These are phyloP conservation scores for Thalassarche chlororhynchos DNA, from an alignment of 2,113 vertebrate genomes.

Conservation along the genomic window DNA sequence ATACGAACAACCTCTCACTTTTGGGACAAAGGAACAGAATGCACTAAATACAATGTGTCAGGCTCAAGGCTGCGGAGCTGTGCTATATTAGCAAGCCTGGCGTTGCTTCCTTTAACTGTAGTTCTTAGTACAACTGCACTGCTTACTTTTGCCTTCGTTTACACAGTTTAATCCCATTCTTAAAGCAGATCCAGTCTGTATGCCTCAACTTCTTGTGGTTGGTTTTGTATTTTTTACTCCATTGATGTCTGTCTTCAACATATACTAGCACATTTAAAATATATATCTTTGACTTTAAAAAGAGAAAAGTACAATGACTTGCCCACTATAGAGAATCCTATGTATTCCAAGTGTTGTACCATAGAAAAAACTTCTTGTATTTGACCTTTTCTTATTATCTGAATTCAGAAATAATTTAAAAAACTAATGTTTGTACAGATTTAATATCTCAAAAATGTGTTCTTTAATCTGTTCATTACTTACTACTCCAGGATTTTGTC, in stretches of 20 bases:
- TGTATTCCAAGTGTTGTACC: not conserved
- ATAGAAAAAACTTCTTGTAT: not conserved
- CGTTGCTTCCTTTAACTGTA: not conserved
- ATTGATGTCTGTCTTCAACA: not conserved
- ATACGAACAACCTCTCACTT: not conserved
- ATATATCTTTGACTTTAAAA: not conserved
- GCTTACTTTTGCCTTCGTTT: not conserved
- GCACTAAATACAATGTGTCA: not conserved
- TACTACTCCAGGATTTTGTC: not conserved
- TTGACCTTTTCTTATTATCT: not conserved
- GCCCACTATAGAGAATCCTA: not conserved
- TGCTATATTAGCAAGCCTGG: not conserved
- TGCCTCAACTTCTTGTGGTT: not conserved
- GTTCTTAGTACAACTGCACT: not conserved
- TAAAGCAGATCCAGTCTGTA: not conserved
- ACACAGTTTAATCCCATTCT: not conserved
- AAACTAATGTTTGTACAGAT: not conserved
- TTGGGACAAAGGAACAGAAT: not conserved
- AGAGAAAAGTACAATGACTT: not conserved
- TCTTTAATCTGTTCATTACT: not conserved
- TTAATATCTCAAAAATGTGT: not conserved
- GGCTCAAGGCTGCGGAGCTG: not conserved
- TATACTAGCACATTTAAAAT: not conserved
- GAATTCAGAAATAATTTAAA: not conserved
- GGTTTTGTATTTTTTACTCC: not conserved